phyloP scores from a whole-genome alignment of 2,797 vertebrate genomes.

The Lindbergichthys nudifrons region DNA sequence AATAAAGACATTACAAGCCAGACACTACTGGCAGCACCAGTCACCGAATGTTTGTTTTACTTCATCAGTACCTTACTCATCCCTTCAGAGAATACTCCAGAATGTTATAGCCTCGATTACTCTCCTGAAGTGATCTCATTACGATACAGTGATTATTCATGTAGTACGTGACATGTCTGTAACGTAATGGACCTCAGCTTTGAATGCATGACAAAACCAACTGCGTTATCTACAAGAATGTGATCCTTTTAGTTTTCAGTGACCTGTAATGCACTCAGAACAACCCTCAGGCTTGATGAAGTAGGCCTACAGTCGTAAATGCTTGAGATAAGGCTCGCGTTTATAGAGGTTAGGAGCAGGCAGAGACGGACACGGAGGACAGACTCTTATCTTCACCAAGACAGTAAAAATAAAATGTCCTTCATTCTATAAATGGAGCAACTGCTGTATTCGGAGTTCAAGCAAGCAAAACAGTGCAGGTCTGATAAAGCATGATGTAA shows the following conservation, averaged over 20 bases:
- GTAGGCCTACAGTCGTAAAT: conserved; percentile 75
- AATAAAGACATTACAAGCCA: conserved; percentile 75
- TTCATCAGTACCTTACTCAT: conserved; percentile 35
- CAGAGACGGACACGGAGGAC: conserved; percentile 85
- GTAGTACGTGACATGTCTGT: background rate
- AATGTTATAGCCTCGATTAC: conserved; percentile 1
- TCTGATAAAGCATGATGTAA: conserved; percentile 51
- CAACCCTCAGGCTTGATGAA: conserved; percentile 30
- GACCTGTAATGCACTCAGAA: conserved; percentile 57
- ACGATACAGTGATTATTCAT: conserved; percentile 4
- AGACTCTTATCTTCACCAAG: conserved; percentile 73
- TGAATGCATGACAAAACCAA: conserved; percentile 9
- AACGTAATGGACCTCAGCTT: background rate
- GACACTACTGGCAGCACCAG: conserved; percentile 76
- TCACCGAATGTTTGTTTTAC: conserved; percentile 67
- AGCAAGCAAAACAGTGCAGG: conserved; percentile 25
- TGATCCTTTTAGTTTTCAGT: conserved; percentile 19
- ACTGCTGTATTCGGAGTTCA: conserved; percentile 28
- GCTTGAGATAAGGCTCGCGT: conserved; percentile 76
- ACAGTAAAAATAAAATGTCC: conserved; percentile 71
- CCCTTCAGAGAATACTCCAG: conserved; percentile 8
- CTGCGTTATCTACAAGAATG: conserved; percentile 4
- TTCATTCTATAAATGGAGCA: conserved; percentile 63
- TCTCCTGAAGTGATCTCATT: background rate
- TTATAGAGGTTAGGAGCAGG: conserved; percentile 83